Percentiles rank a stretch among this genome's conserved stretches.
Conservation (phyloP, 2,113 vertebrate species). For the Otis tarda region DNA sequence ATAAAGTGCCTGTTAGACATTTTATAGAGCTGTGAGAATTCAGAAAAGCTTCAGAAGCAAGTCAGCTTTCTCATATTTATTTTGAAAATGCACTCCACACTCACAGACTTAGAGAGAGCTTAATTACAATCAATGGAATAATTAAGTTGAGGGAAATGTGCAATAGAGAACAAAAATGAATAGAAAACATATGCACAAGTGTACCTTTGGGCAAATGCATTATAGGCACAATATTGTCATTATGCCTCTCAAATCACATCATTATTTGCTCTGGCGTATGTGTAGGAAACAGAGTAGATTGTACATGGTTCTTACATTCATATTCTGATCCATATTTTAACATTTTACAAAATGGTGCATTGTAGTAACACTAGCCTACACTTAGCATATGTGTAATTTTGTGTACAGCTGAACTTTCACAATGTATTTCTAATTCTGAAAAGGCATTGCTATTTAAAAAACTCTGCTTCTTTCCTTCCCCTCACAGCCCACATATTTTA, state of each 20-base stretch:
- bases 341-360: neutral
- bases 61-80: constrained; percentile 49
- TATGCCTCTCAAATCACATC: constrained; percentile 63
- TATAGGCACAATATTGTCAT: constrained; percentile 67
- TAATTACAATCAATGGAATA: constrained; percentile 73
- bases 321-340: constrained; percentile 19
- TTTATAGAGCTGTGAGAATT: constrained; percentile 22
- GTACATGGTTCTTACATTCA: neutral
- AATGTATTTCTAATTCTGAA: neutral
- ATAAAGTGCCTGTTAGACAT: neutral
- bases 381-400: neutral
- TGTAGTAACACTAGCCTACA: neutral
- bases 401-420: neutral
- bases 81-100: constrained; percentile 59
- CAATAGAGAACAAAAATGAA: constrained; percentile 68
- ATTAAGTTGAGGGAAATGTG: constrained; percentile 64
- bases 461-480: neutral
- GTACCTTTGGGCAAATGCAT: constrained; percentile 69
- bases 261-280: constrained; percentile 55
- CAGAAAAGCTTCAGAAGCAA: constrained; percentile 7
- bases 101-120: constrained; percentile 51
- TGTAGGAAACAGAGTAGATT: constrained; percentile 6
- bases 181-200: constrained; percentile 66
- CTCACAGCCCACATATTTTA: neutral
- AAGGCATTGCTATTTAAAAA: neutral